phyloP scores from a whole-genome alignment of 2,797 vertebrate species.

The Anabas testudineus region DNA sequence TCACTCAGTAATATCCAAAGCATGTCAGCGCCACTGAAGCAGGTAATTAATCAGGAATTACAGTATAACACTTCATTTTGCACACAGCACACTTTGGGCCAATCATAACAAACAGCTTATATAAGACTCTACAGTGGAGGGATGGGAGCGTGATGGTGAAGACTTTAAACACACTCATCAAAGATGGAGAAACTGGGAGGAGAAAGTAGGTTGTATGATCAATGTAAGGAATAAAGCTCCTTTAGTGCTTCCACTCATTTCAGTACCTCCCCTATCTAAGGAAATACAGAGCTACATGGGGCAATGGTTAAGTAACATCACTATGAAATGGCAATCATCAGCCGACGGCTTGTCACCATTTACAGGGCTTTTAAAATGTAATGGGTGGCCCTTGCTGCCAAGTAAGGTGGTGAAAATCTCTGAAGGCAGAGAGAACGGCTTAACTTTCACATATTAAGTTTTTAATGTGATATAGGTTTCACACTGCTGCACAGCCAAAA shows the following conservation, averaged over 20 bases:
- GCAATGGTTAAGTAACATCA: not conserved
- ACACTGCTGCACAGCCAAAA: not conserved
- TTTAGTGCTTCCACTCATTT: not conserved
- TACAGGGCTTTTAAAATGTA: not conserved
- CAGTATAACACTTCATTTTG: conserved; percentile 50
- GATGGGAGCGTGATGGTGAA: not conserved
- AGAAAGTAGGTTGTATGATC: not conserved
- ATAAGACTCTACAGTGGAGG: conserved; percentile 21
- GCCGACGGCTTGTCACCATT: not conserved
- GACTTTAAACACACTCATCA: conserved; percentile 4
- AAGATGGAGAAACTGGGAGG: not conserved
- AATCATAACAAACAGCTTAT: conserved; percentile 45
- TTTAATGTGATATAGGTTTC: not conserved
- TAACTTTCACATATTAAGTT: not conserved
- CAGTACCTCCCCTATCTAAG: not conserved
- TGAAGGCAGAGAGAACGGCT: not conserved
- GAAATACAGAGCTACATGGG: not conserved
- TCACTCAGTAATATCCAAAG: conserved; percentile 53
- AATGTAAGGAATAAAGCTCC: not conserved
- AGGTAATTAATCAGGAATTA: conserved; percentile 74
- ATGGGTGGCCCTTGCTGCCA: not conserved
- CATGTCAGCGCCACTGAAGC: conserved; percentile 60
- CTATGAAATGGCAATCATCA: not conserved
- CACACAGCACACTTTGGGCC: conserved; percentile 36
- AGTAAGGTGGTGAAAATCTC: not conserved